Conservation (phyloP, 2,797 vertebrate species). For the Phalloptychus januarius region DNA sequence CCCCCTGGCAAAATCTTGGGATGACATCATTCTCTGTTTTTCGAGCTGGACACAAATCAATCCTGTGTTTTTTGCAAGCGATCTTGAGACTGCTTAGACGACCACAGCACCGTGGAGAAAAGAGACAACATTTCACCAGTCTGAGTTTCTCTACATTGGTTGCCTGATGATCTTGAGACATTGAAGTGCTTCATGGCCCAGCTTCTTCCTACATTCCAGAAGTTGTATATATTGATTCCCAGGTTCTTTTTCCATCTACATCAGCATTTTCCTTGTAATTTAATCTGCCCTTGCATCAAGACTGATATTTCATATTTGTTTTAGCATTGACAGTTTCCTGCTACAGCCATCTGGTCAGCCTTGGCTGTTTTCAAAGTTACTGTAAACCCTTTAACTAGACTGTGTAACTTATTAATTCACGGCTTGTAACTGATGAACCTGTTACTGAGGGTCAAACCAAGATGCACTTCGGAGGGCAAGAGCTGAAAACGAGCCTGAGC, state of each 20-base stretch:
- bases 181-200: background rate
- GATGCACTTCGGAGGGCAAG: background rate
- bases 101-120: too few species aligned
- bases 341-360: background rate
- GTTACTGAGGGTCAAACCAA: background rate
- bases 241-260: background rate
- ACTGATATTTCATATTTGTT: background rate
- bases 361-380: background rate
- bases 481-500: constrained; percentile 2
- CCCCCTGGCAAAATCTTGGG: background rate
- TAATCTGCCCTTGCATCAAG: background rate
- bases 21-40: background rate
- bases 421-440: background rate
- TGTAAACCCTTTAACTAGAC: background rate
- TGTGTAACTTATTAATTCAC: background rate
- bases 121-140: background rate
- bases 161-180: background rate
- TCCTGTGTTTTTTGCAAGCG: background rate
- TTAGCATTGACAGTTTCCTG: background rate
- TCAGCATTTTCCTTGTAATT: background rate
- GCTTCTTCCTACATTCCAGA: background rate
- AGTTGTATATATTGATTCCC: too few species aligned
- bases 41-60: background rate
- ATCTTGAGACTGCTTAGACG: background rate
- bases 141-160: background rate